Conservation (phyloP, 1,140 invertebrate species). For the Calliopsis andreniformis region DNA sequence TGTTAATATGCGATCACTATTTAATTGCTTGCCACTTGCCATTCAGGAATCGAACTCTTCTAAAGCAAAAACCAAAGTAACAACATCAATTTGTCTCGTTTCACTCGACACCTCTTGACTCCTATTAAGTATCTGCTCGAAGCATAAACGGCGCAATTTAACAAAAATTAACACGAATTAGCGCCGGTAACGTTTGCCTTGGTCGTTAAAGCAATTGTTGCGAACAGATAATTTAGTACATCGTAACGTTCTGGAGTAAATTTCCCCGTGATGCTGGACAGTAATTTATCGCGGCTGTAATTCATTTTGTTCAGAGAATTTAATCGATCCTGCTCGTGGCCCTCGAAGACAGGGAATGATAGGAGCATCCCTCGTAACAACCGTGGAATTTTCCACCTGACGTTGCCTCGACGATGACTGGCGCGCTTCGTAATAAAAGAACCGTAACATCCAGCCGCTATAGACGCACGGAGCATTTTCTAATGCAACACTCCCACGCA, state of each 20-base stretch:
- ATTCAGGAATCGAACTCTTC: no score
- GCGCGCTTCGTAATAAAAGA: slow-evolving; percentile 12
- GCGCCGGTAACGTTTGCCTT: not conserved
- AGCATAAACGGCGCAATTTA: no score
- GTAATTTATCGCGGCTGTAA: slow-evolving; percentile 38
- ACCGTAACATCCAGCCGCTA: slow-evolving; percentile 38
- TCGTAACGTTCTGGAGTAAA: slow-evolving; percentile 31
- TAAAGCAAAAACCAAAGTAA: not conserved
- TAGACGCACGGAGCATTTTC: slow-evolving; percentile 59
- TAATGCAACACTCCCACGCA: slow-evolving; percentile 63
- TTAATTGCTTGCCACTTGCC: no score
- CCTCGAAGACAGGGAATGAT: not conserved
- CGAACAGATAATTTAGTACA: slow-evolving; percentile 24
- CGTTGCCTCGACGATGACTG: slow-evolving; percentile 46
- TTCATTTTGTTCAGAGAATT: slow-evolving; percentile 36
- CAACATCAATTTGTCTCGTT: slow-evolving; percentile 26
- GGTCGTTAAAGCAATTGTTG: slow-evolving; percentile 10
- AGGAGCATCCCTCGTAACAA: not conserved
- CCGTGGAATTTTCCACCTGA: slow-evolving; percentile 75
- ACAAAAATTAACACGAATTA: slow-evolving; percentile 26
- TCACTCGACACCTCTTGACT: slow-evolving; percentile 33
- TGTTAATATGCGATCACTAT: no score
- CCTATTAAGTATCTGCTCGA: no score
- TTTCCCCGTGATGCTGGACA: not conserved
- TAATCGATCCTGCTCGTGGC: slow-evolving; percentile 15